phyloP scores from a whole-genome alignment of 1,140 invertebrate genomes.

The Asobara japonica region DNA sequence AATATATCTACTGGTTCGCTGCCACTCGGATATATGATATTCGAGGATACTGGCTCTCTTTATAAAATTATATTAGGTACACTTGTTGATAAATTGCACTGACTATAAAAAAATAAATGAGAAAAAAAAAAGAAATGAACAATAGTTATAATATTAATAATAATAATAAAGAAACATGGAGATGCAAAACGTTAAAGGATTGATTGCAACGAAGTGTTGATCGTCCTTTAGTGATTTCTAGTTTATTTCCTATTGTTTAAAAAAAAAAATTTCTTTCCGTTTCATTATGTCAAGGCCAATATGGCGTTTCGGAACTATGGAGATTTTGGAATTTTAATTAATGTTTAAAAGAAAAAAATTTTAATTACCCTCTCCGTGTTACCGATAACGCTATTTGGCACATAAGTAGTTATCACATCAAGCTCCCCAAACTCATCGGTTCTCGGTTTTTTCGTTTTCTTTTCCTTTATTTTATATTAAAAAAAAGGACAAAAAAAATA shows the following conservation, averaged over 20 bases:
- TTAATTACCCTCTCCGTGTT: conserved; percentile 27
- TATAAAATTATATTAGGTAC: conserved; percentile 65
- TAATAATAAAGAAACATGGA: background rate
- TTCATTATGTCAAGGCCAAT: conserved; percentile 49
- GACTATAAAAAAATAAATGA: conserved; percentile 48
- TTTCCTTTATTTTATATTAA: background rate
- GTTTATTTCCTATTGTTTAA: background rate
- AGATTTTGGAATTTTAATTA: conserved; percentile 30
- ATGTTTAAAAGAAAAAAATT: background rate
- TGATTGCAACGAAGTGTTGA: conserved; percentile 16
- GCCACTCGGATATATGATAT: conserved; percentile 1
- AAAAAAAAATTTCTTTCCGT: background rate
- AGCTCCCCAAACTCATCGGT: conserved; percentile 40
- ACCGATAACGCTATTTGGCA: conserved; percentile 63
- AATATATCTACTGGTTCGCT: conserved; percentile 10
- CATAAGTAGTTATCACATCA: conserved; percentile 62
- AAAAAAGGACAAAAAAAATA: background rate
- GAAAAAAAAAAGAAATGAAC: background rate
- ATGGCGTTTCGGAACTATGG: conserved; percentile 47
- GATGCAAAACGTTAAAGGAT: conserved; percentile 15
- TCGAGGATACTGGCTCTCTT: conserved; percentile 63
- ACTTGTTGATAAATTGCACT: conserved; percentile 57
- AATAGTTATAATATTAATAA: too few species aligned
- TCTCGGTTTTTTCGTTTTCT: background rate
- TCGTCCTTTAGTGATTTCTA: background rate